A percentile compares a stretch with the other conserved stretches of the same genome.
Conservation (phyloP, 2,113 vertebrate species). For the Mohoua ochrocephala region DNA sequence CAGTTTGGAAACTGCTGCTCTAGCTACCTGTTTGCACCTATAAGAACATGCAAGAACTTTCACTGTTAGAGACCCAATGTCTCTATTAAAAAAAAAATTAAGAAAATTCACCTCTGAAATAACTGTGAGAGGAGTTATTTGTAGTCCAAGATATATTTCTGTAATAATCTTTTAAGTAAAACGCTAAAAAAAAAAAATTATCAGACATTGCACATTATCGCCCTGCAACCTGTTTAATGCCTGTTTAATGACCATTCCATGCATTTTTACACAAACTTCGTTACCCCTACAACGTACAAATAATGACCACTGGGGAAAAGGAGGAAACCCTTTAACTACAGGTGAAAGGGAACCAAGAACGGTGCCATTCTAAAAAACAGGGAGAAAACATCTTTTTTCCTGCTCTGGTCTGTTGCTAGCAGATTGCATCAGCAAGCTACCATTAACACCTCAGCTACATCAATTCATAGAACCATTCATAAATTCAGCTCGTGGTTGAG, state of each 20-base stretch:
- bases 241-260: neutral
- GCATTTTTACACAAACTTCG: neutral
- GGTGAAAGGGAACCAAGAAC: neutral
- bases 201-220: neutral
- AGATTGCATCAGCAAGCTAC: slow-evolving; percentile 21
- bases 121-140: neutral
- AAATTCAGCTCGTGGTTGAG: neutral
- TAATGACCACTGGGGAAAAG: rapidly evolving
- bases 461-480: neutral
- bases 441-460: neutral
- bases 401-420: neutral
- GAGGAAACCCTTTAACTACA: neutral
- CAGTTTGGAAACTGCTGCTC: neutral
- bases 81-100: neutral
- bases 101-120: neutral
- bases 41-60: neutral
- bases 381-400: neutral
- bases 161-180: neutral
- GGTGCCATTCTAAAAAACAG: neutral
- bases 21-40: neutral
- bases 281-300: neutral
- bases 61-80: neutral
- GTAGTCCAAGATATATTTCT: neutral
- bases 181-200: neutral
- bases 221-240: neutral